Evolutionary conservation across 2,797 vertebrate species (phyloP).

Genomic region (Trachops cirrhosus): DNA sequence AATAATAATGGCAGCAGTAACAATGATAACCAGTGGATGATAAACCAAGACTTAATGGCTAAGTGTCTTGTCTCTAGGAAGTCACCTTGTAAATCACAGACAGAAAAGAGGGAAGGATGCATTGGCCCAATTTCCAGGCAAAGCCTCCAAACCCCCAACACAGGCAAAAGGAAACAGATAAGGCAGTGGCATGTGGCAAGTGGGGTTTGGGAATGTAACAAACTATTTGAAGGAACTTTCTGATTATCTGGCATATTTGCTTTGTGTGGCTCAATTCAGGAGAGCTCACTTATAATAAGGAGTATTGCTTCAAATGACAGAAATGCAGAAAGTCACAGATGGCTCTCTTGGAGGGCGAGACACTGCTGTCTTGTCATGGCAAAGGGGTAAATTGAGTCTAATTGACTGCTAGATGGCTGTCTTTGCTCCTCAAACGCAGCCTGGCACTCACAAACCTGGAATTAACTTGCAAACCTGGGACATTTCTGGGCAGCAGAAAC

Average conservation of each 20-base stretch:
- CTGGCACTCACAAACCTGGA: not conserved
- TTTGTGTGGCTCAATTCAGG: not conserved
- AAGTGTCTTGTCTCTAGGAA: not conserved
- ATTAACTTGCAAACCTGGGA: not conserved
- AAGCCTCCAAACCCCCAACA: not conserved
- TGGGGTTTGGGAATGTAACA: rapidly evolving
- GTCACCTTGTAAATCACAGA: slow-evolving; percentile 30
- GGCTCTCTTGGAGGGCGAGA: not conserved
- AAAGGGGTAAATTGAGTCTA: not conserved
- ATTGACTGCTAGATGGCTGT: not conserved
- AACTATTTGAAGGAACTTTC: not conserved
- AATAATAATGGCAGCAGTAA: slow-evolving; percentile 25
- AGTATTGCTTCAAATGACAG: not conserved
- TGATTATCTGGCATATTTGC: not conserved
- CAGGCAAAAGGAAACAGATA: not conserved
- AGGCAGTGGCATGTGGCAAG: rapidly evolving
- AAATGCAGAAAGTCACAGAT: not conserved
- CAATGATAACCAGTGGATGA: slow-evolving; percentile 3
- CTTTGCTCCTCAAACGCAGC: not conserved
- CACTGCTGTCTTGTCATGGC: not conserved
- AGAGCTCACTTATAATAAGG: not conserved
- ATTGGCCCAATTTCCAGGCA: not conserved
- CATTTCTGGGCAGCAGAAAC: not conserved
- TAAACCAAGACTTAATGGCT: slow-evolving; percentile 18
- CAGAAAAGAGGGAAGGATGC: not conserved